phyloP scores from a whole-genome alignment of 92 coral and sea anemone genomes.

The Actinostola sp. region DNA sequence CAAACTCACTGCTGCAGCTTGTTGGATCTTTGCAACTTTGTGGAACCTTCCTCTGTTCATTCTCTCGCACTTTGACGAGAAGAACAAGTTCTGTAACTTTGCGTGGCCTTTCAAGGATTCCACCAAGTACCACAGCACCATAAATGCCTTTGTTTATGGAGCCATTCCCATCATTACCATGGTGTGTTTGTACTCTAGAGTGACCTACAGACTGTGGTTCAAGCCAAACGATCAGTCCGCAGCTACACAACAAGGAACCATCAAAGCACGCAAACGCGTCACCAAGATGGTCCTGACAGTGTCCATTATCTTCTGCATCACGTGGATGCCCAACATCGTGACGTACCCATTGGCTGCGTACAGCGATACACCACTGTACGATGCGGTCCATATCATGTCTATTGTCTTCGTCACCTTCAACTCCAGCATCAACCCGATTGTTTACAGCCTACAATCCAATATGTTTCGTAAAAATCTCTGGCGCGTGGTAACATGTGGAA shows the following conservation, averaged over 20 bases:
- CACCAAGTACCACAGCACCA: slow-evolving; percentile 42
- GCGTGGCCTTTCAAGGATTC: slow-evolving; percentile 45
- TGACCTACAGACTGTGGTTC: slow-evolving; percentile 54
- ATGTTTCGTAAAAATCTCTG: slow-evolving; percentile 50
- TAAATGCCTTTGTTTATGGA: slow-evolving; percentile 23
- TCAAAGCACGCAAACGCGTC: slow-evolving; percentile 27
- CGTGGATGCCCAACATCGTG: slow-evolving; percentile 43
- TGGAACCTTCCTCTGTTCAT: slow-evolving; percentile 53
- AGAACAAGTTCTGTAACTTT: slow-evolving; percentile 40
- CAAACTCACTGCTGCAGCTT: slow-evolving; percentile 25
- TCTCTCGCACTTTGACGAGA: slow-evolving; percentile 47
- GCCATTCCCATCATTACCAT: slow-evolving; percentile 45
- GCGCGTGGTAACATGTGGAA: slow-evolving; percentile 11
- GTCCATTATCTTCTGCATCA: slow-evolving; percentile 43
- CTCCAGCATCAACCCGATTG: slow-evolving; percentile 63
- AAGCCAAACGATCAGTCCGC: slow-evolving; percentile 26
- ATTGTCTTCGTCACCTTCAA: slow-evolving; percentile 55
- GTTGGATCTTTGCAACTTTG: slow-evolving; percentile 32
- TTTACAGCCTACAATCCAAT: slow-evolving; percentile 64
- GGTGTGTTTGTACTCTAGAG: slow-evolving; percentile 46
- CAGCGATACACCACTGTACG: slow-evolving; percentile 40
- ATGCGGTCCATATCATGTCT: slow-evolving; percentile 39
- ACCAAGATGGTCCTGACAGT: slow-evolving; percentile 57
- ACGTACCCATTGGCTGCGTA: slow-evolving; percentile 26
- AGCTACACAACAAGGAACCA: slow-evolving; percentile 35